Percentiles rank a stretch among this genome's conserved stretches.
phyloP scores from a whole-genome alignment of 2,113 vertebrate genomes.

The Taurulus bubalis region DNA sequence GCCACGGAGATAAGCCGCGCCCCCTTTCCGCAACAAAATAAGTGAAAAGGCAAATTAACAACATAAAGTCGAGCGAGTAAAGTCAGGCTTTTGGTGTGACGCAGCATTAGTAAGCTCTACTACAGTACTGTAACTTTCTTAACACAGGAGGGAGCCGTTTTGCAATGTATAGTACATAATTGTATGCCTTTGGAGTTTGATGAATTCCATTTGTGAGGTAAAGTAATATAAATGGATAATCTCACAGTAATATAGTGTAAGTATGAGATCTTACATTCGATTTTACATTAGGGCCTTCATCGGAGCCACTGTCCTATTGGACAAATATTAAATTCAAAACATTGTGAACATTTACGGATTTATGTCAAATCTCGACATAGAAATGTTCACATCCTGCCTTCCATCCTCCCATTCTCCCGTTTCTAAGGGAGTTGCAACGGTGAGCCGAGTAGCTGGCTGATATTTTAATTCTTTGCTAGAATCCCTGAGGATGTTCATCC shows the following conservation, averaged over 20 bases:
- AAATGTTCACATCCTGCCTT: not conserved
- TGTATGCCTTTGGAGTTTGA: not conserved
- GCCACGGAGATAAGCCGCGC: too few species aligned
- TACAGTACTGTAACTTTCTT: not conserved
- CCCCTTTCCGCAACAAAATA: too few species aligned
- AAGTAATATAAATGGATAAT: too few species aligned
- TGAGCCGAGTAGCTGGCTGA: conserved; percentile 15
- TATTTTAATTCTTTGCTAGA: conserved; percentile 13
- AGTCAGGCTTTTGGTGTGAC: too few species aligned
- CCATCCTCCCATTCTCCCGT: conserved; percentile 3
- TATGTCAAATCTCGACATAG: not conserved
- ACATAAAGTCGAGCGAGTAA: too few species aligned
- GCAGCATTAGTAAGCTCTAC: not conserved
- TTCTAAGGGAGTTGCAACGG: not conserved
- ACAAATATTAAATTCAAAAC: too few species aligned
- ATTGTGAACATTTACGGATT: not conserved
- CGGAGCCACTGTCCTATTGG: too few species aligned
- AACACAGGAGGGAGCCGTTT: not conserved
- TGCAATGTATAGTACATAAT: not conserved
- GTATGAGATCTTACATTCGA: too few species aligned
- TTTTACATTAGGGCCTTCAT: too few species aligned
- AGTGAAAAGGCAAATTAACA: too few species aligned
- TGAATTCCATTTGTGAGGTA: too few species aligned
- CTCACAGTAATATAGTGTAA: too few species aligned
- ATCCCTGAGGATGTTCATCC: conserved; percentile 6